These are phyloP conservation scores for Apodemus speciosus DNA, from an alignment of 2,113 vertebrate genomes.

Conservation along the genomic window DNA sequence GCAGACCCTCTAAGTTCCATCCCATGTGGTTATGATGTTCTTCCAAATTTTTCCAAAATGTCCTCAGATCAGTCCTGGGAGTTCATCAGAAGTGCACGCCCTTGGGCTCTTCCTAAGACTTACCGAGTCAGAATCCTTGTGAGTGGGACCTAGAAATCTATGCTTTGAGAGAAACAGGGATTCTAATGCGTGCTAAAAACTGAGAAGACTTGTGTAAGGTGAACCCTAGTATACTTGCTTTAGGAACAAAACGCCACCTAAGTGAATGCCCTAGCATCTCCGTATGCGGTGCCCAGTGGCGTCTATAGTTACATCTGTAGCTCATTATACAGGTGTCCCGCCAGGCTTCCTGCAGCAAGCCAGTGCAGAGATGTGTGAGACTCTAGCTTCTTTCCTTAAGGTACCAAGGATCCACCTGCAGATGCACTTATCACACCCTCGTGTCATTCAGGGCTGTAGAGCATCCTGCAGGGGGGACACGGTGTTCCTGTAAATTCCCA, in stretches of 20 bases:
- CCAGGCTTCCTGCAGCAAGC: conserved; percentile 35
- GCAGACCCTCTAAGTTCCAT: neutral
- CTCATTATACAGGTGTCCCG: neutral
- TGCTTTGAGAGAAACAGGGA: neutral
- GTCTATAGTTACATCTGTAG: neutral
- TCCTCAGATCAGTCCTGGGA: neutral
- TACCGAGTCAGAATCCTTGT: neutral
- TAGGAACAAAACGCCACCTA: neutral
- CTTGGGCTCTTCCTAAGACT: neutral
- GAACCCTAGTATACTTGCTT: neutral
- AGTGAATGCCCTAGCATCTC: neutral
- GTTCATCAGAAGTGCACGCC: neutral
- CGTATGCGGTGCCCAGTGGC: neutral
- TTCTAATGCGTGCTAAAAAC: neutral
- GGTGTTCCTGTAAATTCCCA: neutral
- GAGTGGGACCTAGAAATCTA: neutral
- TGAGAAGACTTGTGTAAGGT: conserved; percentile 3
- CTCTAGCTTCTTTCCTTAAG: neutral
- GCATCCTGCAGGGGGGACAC: neutral
- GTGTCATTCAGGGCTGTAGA: neutral
- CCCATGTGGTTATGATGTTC: neutral
- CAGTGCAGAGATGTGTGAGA: conserved; percentile 38
- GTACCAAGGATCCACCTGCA: neutral
- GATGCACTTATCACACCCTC: neutral
- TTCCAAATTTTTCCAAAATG: neutral